A percentile compares a stretch with the other conserved stretches of the same genome.
These are phyloP conservation scores for Lypha dubia DNA, from an alignment of 2,888 invertebrate genomes.

Conservation along the genomic window DNA sequence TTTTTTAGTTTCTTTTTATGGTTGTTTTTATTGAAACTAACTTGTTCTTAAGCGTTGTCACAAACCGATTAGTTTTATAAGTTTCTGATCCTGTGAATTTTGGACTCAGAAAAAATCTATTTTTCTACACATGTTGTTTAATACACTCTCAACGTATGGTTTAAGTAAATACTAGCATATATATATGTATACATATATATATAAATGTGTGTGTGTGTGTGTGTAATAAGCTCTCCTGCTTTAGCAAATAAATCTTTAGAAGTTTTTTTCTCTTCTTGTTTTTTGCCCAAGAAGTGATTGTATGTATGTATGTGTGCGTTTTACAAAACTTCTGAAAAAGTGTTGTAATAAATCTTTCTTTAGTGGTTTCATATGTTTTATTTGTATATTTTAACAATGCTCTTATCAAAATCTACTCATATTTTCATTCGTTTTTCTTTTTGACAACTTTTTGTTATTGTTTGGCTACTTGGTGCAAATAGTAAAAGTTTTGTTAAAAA, in stretches of 20 bases:
- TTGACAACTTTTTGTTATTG: slow-evolving; percentile 7
- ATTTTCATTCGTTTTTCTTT: slow-evolving; percentile 31
- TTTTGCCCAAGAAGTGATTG: background rate
- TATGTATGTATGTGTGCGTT: background rate
- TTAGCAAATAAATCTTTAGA: slow-evolving; percentile 33
- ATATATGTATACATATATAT: background rate
- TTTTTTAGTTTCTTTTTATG: slow-evolving; percentile 13
- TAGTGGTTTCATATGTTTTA: slow-evolving; percentile 71
- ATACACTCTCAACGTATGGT: background rate
- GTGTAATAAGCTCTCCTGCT: background rate
- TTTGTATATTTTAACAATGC: slow-evolving; percentile 61
- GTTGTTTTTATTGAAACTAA: background rate
- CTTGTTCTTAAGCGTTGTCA: slow-evolving; percentile 8
- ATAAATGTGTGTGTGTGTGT: background rate
- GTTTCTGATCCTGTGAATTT: background rate
- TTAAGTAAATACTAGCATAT: background rate
- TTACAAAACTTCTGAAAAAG: slow-evolving; percentile 41
- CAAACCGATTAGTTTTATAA: slow-evolving; percentile 20
- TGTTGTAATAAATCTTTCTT: slow-evolving; percentile 71
- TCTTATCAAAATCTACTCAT: slow-evolving; percentile 60
- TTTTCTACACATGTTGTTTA: background rate
- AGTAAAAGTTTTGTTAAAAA: slow-evolving; percentile 26
- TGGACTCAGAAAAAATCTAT: background rate
- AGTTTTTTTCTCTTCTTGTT: background rate
- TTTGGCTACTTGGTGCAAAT: slow-evolving; percentile 20